Base-by-base conservation (phyloP, 2,797 vertebrate genomes). In the Amphiprion clarkii region DNA sequence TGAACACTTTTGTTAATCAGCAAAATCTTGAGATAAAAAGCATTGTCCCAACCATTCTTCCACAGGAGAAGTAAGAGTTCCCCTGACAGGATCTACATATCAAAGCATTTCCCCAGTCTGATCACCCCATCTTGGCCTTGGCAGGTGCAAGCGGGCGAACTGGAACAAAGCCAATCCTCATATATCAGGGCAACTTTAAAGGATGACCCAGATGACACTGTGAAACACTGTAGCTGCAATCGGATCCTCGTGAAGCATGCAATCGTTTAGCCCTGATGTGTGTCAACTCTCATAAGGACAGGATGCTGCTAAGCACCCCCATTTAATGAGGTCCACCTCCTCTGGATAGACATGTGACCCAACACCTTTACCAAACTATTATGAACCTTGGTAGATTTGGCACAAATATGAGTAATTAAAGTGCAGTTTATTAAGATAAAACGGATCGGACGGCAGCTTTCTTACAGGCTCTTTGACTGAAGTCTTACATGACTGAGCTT, bases 101-200 rank as follows among this genome's bases (percentile, higher is more conserved):
- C 77, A 85, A 84, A 90, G 78, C 80, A 10, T 67, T 39, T 49
- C 68, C 64, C 64, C 49, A 13, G 72, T 82, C 87, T 84, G 89
- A 90, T 87, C 79, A 79, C 21, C 70, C 83, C 36, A 78, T 84
- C 80, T 68, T 7, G 66, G 80, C 53, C 58, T 65, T 73, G 86
- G 89, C 91, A 92, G 90, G 88, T 90, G 91, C 79, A 70, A 53
- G 79, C 80, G 65, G 73, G 78, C 61, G 65, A 33, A 31, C 23
- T 88, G 91, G 88, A 92, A 83, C 81, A 83, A 87, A 85, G 88
- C 88, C 88, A 90, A 68, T 36, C 62, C 81, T 81, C 80, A 63
- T 88, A 85, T 83, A 89, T 91, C 84, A 83, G 74, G 73, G 62
- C 63, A 77, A 89, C 51, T 83, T 80, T 85, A 80, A 88, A 85